Conservation (phyloP, 2,888 invertebrate species). For the Xylota segnis region DNA sequence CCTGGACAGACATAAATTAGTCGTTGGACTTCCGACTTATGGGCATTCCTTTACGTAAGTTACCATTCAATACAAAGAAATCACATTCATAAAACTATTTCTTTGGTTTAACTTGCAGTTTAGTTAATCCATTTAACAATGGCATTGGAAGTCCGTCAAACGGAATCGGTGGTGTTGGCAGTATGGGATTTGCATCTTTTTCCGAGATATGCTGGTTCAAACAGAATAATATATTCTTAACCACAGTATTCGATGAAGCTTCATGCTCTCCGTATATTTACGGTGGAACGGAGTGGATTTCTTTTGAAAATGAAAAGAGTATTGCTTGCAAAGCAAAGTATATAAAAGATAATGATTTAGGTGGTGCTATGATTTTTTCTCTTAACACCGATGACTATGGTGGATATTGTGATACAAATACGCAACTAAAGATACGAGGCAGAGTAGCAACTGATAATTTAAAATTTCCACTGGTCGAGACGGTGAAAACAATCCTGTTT, state of each 20-base stretch:
- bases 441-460: constrained; percentile 14
- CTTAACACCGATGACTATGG: constrained; percentile 92
- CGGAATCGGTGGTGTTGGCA: constrained; percentile 89
- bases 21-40: constrained; percentile 94
- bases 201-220: constrained; percentile 89
- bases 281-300: constrained; percentile 91
- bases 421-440: constrained; percentile 23
- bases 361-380: constrained; percentile 94
- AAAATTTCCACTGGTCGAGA: constrained; percentile 63
- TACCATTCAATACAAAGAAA: neutral
- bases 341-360: constrained; percentile 87
- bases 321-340: constrained; percentile 88
- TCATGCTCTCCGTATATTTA: constrained; percentile 92
- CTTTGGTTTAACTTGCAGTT: constrained; percentile 81
- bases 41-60: constrained; percentile 91
- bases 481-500: constrained; percentile 47
- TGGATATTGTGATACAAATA: constrained; percentile 84
- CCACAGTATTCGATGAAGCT: constrained; percentile 87
- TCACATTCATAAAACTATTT: neutral
- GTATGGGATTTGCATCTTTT: constrained; percentile 90
- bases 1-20: constrained; percentile 90
- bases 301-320: constrained; percentile 91
- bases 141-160: constrained; percentile 89
- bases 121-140: constrained; percentile 89
- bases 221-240: constrained; percentile 85